Conservation (phyloP, 2,888 invertebrate species). For the Drosophila percnosoma region DNA sequence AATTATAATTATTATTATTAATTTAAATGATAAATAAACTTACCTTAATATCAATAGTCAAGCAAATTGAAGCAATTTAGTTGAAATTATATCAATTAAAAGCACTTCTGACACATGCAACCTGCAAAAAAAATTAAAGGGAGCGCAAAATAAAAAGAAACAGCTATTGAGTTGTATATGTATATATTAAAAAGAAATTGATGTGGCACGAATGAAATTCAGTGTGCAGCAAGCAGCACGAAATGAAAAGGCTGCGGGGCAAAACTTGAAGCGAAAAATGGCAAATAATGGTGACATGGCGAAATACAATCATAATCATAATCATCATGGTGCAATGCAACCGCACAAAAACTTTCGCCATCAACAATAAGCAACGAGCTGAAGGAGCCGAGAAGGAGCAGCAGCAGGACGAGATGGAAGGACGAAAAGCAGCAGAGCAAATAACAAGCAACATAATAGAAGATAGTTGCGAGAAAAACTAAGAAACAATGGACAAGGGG, state of each 20-base stretch:
- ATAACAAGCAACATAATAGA: conserved; percentile 77
- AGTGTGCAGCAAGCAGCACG: conserved; percentile 22
- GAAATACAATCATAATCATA: conserved; percentile 72
- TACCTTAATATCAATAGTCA: conserved; percentile 61
- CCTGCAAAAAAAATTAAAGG: not conserved
- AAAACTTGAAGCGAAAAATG: conserved; percentile 73
- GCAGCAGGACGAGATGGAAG: conserved; percentile 8
- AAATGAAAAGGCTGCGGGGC: conserved; percentile 38
- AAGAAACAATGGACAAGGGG: conserved; percentile 40
- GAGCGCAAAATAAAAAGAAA: not conserved
- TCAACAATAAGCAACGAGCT: conserved; percentile 58
- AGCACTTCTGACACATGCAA: not conserved
- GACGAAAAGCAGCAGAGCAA: conserved; percentile 47
- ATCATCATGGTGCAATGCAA: conserved; percentile 62
- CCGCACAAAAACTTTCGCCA: conserved; percentile 71
- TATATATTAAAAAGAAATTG: conserved; percentile 47
- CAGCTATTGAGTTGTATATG: conserved; percentile 38
- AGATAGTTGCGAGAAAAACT: conserved; percentile 62
- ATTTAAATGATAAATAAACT: conserved; percentile 49
- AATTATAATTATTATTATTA: not conserved
- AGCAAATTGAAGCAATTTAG: conserved; percentile 65
- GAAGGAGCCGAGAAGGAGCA: conserved; percentile 6
- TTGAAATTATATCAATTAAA: conserved; percentile 48
- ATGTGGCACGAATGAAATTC: conserved; percentile 62
- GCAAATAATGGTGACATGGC: conserved; percentile 81